phyloP scores from a whole-genome alignment of 2,113 vertebrate genomes.

The Clarias batrachus region DNA sequence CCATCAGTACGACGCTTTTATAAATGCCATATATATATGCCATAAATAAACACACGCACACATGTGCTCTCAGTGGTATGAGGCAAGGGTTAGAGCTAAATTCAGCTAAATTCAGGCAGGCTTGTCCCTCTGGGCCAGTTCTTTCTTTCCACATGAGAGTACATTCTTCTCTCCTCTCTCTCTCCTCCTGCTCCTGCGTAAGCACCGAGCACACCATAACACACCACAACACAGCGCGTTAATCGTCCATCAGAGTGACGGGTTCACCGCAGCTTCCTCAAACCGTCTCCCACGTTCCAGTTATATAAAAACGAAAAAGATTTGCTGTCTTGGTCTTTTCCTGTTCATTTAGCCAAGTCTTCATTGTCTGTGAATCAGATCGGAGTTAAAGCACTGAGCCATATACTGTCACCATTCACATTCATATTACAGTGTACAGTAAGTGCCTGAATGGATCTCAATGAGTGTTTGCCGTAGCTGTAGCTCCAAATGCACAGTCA shows the following conservation, averaged over 20 bases:
- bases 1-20: conserved; percentile 12
- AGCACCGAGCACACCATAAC: conserved; percentile 8
- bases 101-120: conserved; percentile 30
- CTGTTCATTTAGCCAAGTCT: conserved; percentile 17
- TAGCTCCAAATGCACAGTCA: background rate
- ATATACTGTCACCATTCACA: background rate
- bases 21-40: conserved; percentile 15
- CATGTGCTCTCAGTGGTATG: conserved; percentile 9
- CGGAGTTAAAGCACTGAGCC: background rate
- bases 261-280: conserved; percentile 25
- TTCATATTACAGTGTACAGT: too few relatives aligned
- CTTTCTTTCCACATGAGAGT: conserved; percentile 50
- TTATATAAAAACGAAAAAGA: conserved; percentile 45
- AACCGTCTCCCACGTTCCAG: conserved; percentile 45
- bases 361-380: background rate
- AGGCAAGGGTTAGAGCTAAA: conserved; percentile 33
- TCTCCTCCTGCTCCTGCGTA: background rate
- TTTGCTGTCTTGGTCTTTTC: conserved; percentile 7
- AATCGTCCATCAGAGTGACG: conserved; percentile 42
- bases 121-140: conserved; percentile 39
- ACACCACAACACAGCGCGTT: conserved; percentile 36
- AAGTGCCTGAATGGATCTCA: background rate
- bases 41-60: conserved; percentile 27
- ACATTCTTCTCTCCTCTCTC: conserved; percentile 6
- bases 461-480: background rate